Conservation (phyloP, 2,113 vertebrate genomes). For the Vulpes vulpes region DNA sequence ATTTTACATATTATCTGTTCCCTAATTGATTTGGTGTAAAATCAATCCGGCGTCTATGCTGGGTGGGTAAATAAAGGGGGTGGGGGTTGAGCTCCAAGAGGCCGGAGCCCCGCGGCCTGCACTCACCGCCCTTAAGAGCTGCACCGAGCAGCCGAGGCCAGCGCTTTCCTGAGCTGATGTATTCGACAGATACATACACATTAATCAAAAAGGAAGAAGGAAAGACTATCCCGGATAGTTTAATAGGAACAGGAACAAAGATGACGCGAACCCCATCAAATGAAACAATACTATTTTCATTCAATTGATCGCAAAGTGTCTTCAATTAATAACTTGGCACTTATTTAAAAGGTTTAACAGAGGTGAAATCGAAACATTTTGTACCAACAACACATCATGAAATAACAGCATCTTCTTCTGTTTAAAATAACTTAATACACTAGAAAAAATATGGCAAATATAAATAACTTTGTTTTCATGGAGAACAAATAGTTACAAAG, state of each 20-base stretch:
- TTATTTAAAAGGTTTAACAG: conserved; percentile 87
- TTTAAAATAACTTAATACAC: conserved; percentile 93
- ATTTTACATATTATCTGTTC: neutral
- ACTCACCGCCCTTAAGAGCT: neutral
- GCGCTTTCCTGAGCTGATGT: neutral
- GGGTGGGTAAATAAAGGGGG: neutral
- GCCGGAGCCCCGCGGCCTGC: neutral
- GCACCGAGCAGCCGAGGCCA: neutral
- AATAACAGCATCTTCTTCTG: conserved; percentile 87
- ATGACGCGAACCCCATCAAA: conserved; percentile 78
- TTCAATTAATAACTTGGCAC: conserved; percentile 90
- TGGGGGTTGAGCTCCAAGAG: neutral
- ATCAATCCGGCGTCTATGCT: neutral
- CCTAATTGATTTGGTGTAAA: conserved; percentile 25
- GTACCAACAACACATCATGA: conserved; percentile 89
- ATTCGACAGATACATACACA: neutral
- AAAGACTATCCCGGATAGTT: conserved; percentile 73
- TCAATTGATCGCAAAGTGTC: conserved; percentile 87
- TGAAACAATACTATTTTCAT: conserved; percentile 84
- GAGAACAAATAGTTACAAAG: conserved; percentile 94
- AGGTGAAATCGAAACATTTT: conserved; percentile 89
- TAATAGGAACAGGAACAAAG: conserved; percentile 83
- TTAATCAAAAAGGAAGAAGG: conserved; percentile 65
- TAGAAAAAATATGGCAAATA: conserved; percentile 94
- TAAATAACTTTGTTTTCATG: conserved; percentile 94